Base-by-base conservation (phyloP, 2,888 invertebrate genomes). In the Tromatobia lineatoria region DNA sequence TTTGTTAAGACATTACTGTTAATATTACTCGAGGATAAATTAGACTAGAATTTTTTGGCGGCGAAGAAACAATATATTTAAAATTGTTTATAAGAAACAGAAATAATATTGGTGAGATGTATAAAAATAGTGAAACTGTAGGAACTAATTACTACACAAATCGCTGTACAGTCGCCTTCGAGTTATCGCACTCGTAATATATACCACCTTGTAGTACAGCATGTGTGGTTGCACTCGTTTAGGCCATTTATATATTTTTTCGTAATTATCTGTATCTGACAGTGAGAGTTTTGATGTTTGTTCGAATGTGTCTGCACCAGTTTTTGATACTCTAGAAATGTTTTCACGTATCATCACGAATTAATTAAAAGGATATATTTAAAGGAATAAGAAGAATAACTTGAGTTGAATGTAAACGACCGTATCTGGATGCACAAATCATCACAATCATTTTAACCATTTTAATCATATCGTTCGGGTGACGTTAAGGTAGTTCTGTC, bases 241-340 rank as follows among this genome's bases (percentile, higher is more conserved):
- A 90, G 89, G 86, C 79, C 69, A 59, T 20, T 64, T 42, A 42
- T 80, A 42, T 80, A 90, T 29, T 29, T 87, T 86, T 86, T 88
- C 88, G 88, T 87, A 87, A 90, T 90, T 91, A 89, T 90, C 90
- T 92, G 91, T 93, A 93, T 93, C 93, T 93, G 93, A 93, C 93
- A 93, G 92, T 93, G 93, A 93, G 93, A 93, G 93, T 93, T 93
- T 93, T 93, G 93, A 93, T 93, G 92, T 93, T 88, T 92, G 91
- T 91, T 64, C 91, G 91, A 93, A 93, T 93, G 92, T 92, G 89
- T 92, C 75, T 93, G 93, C 93, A 93, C 92, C 89, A 89, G 89
- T 87, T 89, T 87, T 85, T 82, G 54, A 90, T 86, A 82, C 61
- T 83, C 69, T 86, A 85, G 85, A 85, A 83, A 79, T 67, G 69